phyloP scores from a whole-genome alignment of 2,113 vertebrate genomes.

The Bungarus multicinctus region DNA sequence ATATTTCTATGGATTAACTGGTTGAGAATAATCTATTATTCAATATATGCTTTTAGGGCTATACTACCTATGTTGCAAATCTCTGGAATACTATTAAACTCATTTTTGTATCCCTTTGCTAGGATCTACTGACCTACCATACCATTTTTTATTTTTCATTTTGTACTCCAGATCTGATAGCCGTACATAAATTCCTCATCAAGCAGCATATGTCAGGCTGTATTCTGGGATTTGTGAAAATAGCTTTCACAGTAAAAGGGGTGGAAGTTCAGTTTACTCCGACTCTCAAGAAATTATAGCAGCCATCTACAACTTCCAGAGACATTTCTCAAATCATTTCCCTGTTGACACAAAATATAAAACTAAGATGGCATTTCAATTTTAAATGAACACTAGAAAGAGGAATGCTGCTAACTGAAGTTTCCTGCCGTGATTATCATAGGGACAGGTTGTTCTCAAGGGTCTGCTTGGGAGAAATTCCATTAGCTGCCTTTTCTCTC shows the following conservation, averaged over 20 bases:
- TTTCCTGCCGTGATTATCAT: not conserved
- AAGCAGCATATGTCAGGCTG: not conserved
- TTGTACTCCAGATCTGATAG: not conserved
- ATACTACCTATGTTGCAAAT: not conserved
- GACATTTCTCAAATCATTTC: constrained; percentile 8
- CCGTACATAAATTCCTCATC: not conserved
- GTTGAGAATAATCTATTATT: not conserved
- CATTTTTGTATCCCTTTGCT: not conserved
- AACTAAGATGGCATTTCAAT: constrained; percentile 19
- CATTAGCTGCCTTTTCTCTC: not conserved
- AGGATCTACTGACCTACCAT: not conserved
- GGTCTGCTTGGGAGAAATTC: constrained; percentile 10
- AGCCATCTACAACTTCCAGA: not conserved
- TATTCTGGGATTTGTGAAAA: not conserved
- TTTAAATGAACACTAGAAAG: constrained; percentile 6
- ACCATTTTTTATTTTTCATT: not conserved
- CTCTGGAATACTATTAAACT: not conserved
- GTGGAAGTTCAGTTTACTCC: not conserved
- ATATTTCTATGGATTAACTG: not conserved
- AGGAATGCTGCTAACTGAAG: constrained; percentile 22
- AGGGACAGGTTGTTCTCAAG: not conserved
- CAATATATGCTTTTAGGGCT: not conserved
- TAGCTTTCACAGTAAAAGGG: not conserved
- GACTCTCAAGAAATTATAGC: not conserved
- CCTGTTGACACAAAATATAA: not conserved